Conservation (phyloP, 2,113 vertebrate species). For the Corythornis madagascariensis region DNA sequence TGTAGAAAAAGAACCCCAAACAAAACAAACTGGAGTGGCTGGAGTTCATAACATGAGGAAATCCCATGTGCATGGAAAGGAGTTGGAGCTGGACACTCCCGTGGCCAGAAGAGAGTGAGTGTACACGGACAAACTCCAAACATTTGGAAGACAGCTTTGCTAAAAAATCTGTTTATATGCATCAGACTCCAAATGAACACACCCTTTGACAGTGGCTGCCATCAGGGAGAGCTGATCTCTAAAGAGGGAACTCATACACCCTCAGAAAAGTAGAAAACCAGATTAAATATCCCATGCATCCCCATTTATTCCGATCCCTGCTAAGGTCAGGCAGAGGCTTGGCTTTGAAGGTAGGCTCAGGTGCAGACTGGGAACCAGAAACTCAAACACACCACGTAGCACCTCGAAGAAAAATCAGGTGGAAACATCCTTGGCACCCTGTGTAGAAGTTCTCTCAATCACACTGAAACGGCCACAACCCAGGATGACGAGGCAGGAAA, state of each 20-base stretch:
- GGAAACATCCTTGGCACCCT: not conserved
- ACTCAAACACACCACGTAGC: not conserved
- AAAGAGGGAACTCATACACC: not conserved
- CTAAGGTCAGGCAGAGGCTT: not conserved
- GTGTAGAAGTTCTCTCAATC: not conserved
- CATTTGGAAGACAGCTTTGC: not conserved
- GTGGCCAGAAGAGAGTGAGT: not conserved
- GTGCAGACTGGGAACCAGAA: not conserved
- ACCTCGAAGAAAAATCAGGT: not conserved
- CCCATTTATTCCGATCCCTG: not conserved
- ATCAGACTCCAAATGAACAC: not conserved
- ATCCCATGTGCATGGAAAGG: not conserved
- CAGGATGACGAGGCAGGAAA: slow-evolving; percentile 21
- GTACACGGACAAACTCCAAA: not conserved
- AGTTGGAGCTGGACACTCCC: not conserved
- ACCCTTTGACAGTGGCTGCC: slow-evolving; percentile 22
- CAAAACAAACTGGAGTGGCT: not conserved
- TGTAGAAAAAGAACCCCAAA: not conserved
- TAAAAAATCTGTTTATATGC: not conserved
- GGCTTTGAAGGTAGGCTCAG: not conserved
- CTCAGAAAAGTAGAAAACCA: not conserved
- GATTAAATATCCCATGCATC: not conserved
- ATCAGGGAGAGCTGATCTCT: not conserved
- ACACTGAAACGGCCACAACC: not conserved
- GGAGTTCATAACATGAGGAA: slow-evolving; percentile 15